Conservation (phyloP, 2,888 invertebrate genomes). For the Melolontha melolontha region DNA sequence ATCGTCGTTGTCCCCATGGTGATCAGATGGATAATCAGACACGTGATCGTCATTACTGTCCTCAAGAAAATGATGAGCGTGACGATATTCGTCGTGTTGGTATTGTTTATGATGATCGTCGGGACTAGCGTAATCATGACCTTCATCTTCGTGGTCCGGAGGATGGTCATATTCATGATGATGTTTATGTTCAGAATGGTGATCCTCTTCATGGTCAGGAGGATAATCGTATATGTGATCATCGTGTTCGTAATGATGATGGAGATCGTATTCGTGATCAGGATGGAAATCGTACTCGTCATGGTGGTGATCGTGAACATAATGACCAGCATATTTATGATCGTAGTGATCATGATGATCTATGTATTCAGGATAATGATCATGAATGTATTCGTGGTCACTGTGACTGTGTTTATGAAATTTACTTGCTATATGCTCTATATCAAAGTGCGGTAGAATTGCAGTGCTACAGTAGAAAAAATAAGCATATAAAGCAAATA, state of each 20-base stretch:
- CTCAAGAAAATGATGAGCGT: constrained; percentile 2
- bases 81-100: background rate
- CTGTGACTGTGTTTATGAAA: background rate
- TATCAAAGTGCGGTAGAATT: constrained; percentile 32
- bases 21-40: background rate
- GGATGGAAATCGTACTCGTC: background rate
- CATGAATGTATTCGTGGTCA: background rate
- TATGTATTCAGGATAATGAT: background rate
- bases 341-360: constrained; percentile 2
- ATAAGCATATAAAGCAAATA: too few species aligned
- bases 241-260: background rate
- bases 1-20: background rate
- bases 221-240: background rate
- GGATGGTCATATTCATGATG: constrained; percentile 8
- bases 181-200: background rate
- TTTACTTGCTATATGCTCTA: constrained; percentile 31
- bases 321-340: background rate
- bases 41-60: background rate
- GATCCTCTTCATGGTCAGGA: background rate
- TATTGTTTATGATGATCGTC: background rate
- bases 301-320: background rate
- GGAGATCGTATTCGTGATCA: constrained; percentile 23
- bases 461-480: background rate
- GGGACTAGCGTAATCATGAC: background rate
- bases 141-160: constrained; percentile 1